Conservation (phyloP, 2,888 invertebrate genomes). For the Syritta pipiens region DNA sequence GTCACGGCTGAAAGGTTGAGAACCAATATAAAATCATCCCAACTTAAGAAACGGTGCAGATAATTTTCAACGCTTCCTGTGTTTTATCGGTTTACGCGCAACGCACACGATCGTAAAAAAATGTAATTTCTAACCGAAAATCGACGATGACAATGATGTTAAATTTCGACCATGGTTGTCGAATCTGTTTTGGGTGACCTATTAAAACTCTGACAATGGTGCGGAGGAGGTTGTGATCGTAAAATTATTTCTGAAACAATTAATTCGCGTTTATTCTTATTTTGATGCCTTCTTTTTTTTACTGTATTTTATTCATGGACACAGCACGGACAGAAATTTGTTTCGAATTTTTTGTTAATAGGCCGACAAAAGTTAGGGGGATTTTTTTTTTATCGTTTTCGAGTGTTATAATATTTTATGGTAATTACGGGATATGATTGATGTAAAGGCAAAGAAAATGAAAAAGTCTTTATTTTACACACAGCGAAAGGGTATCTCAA, state of each 20-base stretch:
- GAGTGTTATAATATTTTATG: slow-evolving; percentile 54
- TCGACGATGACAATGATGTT: neutral
- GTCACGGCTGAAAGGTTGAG: too few relatives aligned
- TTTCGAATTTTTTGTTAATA: slow-evolving; percentile 47
- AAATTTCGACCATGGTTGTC: slow-evolving; percentile 28
- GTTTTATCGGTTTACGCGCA: slow-evolving; percentile 45
- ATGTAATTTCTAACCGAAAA: slow-evolving; percentile 41
- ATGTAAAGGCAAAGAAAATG: slow-evolving; percentile 4
- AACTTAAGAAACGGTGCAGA: slow-evolving; percentile 9
- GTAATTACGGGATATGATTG: slow-evolving; percentile 60
- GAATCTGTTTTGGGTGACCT: slow-evolving; percentile 49
- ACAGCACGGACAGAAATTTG: slow-evolving; percentile 39
- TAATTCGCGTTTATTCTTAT: slow-evolving; percentile 64
- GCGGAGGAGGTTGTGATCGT: slow-evolving; percentile 37
- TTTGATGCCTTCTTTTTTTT: slow-evolving; percentile 27
- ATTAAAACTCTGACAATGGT: slow-evolving; percentile 15
- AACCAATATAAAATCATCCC: too few relatives aligned
- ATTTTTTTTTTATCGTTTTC: slow-evolving; percentile 51
- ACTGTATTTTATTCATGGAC: neutral
- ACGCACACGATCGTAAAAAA: slow-evolving; percentile 60
- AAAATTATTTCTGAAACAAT: slow-evolving; percentile 65
- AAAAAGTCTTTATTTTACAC: slow-evolving; percentile 10
- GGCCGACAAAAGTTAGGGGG: slow-evolving; percentile 42
- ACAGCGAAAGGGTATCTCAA: too few relatives aligned
- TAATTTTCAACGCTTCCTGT: slow-evolving; percentile 53